Evolutionary conservation across 2,888 invertebrate species (phyloP), one percentile per base, ranked within the genome.

Genomic region (Monochamus alternatus): DNA sequence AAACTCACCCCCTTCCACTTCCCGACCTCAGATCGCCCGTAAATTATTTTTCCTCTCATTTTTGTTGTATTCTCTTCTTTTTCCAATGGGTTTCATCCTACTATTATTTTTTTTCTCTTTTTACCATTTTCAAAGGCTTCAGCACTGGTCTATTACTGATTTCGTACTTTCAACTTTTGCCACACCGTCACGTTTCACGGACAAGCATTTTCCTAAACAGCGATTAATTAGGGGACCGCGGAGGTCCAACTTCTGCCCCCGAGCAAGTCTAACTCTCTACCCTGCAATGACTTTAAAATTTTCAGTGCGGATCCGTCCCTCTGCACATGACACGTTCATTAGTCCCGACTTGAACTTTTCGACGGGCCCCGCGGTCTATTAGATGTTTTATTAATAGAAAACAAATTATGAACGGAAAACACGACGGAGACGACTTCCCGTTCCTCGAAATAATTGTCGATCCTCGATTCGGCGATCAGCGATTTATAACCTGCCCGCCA

Each of bases 151-250:
- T n/a, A n/a, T n/a, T 55, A n/a, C 22, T 7, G 38, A 14, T 7
- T 55, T 3, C 5, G 55, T 14, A 22, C 22, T 22, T 55, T n/a
- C 14, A 7, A 3, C 55, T 3, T 14, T 14, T 12, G 1, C 0
- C n/a, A 14, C n/a, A 14, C n/a, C 55, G 14, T 55, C 14, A 55
- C 55, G 55, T 55, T 55, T 22, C 38, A 38, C 38, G 38, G 7
- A 38, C 22, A 55, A 22, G 14, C n/a, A 22, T n/a, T 55, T n/a
- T 5, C 55, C 55, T 22, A 55, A 55, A 14, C 38, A 22, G 55
- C 55, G 55, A 55, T 79, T 81, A 81, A 81, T 81, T 79, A 78
- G n/a, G n/a, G 8, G 14, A 22, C 14, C 22, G 5, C 4, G 7
- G n/a, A 58, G 3, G 14, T 58, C 32, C 31, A 55, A 55, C 55